phyloP scores from a whole-genome alignment of 2,797 vertebrate genomes.

The Threskiornis aethiopicus region DNA sequence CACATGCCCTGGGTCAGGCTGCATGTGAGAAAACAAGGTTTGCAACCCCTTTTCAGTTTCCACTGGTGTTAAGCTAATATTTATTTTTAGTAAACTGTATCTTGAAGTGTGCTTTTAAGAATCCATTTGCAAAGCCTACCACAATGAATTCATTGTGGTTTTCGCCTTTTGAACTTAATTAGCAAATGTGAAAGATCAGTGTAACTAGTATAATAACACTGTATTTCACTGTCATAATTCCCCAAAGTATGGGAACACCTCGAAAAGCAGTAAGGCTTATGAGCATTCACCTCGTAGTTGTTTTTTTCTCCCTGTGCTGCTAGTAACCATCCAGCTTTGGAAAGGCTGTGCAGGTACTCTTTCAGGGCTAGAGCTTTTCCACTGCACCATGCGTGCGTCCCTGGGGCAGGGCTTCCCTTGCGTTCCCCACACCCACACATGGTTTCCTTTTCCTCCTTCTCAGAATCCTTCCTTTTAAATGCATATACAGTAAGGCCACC shows the following conservation, averaged over 20 bases:
- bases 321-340: neutral
- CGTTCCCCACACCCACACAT: rapidly evolving
- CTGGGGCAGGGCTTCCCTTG: neutral
- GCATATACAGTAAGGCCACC: neutral
- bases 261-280: neutral
- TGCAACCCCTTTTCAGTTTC: slow-evolving; percentile 4
- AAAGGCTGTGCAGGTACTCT: neutral
- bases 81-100: slow-evolving; percentile 34
- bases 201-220: neutral
- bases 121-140: neutral
- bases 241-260: neutral
- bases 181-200: neutral
- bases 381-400: rapidly evolving
- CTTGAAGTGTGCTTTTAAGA: neutral
- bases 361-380: neutral
- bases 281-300: neutral
- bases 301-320: neutral
- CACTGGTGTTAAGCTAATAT: slow-evolving; percentile 30
- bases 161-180: neutral
- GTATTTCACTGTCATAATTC: neutral
- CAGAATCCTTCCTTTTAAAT: neutral
- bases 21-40: neutral
- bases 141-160: neutral
- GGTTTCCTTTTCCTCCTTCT: neutral
- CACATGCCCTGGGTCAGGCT: neutral